A percentile compares a stretch with the other conserved stretches of the same genome.
Evolutionary conservation across 2,113 vertebrate species (phyloP).

Genomic region (Lota lota): DNA sequence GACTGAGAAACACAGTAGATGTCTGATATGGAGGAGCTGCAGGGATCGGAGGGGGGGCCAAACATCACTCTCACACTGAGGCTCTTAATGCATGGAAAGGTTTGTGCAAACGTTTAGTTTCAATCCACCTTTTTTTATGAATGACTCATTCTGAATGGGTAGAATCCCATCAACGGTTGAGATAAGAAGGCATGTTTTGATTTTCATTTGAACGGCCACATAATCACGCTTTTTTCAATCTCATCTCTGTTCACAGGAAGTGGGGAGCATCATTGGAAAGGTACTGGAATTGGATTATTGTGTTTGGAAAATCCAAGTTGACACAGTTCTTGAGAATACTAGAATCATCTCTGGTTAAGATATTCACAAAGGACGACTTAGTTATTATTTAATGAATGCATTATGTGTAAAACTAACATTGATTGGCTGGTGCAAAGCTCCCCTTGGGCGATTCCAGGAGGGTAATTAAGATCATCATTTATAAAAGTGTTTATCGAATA

Average conservation of each 20-base stretch:
- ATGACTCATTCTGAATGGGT: slow-evolving; percentile 9
- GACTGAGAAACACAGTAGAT: slow-evolving; percentile 55
- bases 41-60: slow-evolving; percentile 77
- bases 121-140: not conserved
- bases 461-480: no score
- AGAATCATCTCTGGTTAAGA: no score
- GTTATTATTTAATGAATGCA: no score
- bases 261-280: slow-evolving; percentile 93
- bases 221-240: slow-evolving; percentile 28
- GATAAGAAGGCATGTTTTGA: not conserved
- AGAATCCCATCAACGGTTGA: not conserved
- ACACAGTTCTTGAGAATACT: no score
- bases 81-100: slow-evolving; percentile 92
- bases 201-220: slow-evolving; percentile 1
- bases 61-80: slow-evolving; percentile 87
- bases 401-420: no score
- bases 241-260: slow-evolving; percentile 77
- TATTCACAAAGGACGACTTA: no score
- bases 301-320: not conserved
- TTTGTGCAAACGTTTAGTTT: slow-evolving; percentile 32
- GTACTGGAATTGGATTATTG: slow-evolving; percentile 59
- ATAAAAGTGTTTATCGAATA: not conserved
- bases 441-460: no score
- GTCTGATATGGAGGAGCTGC: slow-evolving; percentile 78
- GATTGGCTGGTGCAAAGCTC: no score